A percentile compares a stretch with the other conserved stretches of the same genome.
phyloP scores from a whole-genome alignment of 2,113 vertebrate species.

The Python bivittatus region DNA sequence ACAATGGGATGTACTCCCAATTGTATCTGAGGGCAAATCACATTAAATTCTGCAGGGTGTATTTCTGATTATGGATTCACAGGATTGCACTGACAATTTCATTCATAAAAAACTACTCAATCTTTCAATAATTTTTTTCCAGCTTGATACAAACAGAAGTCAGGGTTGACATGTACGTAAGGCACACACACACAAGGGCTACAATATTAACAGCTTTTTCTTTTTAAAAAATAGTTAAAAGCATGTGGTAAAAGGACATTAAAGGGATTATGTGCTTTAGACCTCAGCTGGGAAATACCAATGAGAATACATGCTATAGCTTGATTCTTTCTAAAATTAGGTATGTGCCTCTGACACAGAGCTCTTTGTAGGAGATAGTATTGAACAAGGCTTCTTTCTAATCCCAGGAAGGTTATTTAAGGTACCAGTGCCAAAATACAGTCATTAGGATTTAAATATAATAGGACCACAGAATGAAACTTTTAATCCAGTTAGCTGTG shows the following conservation, averaged over 20 bases:
- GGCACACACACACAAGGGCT: not conserved
- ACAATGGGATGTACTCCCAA: not conserved
- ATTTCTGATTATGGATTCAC: not conserved
- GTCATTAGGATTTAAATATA: not conserved
- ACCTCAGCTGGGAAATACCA: not conserved
- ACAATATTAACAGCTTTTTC: not conserved
- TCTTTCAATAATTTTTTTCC: not conserved
- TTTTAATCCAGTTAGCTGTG: not conserved
- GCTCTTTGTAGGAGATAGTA: not conserved
- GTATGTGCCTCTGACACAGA: conserved; percentile 6
- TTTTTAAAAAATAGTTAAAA: not conserved
- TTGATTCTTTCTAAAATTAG: conserved; percentile 18
- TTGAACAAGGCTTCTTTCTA: not conserved
- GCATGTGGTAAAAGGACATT: not conserved
- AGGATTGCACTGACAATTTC: not conserved
- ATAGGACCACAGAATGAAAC: not conserved
- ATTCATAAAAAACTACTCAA: not conserved
- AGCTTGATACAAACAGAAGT: not conserved
- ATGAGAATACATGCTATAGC: not conserved
- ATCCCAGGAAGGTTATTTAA: not conserved
- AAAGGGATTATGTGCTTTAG: not conserved
- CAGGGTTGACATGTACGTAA: not conserved
- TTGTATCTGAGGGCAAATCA: not conserved
- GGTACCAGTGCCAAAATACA: not conserved
- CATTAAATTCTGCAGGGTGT: not conserved